Evolutionary conservation across 2,888 invertebrate genomes (phyloP).

Genomic region (Elysia crispata): DNA sequence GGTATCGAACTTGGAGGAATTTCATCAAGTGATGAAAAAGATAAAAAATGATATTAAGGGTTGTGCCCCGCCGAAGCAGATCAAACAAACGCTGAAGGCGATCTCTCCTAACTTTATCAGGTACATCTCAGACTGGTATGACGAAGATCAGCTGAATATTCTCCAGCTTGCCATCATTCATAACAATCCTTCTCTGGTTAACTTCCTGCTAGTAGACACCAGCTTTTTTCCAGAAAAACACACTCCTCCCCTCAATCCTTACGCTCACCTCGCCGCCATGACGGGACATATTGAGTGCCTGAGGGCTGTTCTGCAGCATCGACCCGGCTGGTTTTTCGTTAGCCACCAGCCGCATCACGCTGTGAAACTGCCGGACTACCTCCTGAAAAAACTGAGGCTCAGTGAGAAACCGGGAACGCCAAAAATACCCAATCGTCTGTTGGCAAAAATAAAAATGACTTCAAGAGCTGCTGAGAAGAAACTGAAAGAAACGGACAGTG

Average conservation of each 20-base stretch:
- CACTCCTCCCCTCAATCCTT: constrained; percentile 31
- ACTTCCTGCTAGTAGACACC: constrained; percentile 12
- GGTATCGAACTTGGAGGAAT: not conserved
- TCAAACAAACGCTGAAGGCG: not conserved
- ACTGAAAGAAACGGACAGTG: not conserved
- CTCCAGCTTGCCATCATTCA: constrained; percentile 40
- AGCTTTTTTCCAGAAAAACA: constrained; percentile 17
- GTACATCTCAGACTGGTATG: constrained; percentile 20
- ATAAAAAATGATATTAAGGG: not conserved
- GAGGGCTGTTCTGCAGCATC: constrained; percentile 10
- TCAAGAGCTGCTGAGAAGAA: constrained; percentile 28
- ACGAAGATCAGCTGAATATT: constrained; percentile 29
- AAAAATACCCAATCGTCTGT: too few relatives aligned
- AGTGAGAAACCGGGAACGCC: too few relatives aligned
- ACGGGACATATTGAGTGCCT: constrained; percentile 37
- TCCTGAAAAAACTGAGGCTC: not conserved
- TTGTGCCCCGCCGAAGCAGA: not conserved
- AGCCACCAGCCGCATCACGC: constrained; percentile 1
- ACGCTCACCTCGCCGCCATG: constrained; percentile 43
- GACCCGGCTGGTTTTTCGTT: constrained; percentile 33
- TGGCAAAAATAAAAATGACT: constrained; percentile 19
- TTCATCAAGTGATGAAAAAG: not conserved
- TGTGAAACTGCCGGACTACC: constrained; percentile 6
- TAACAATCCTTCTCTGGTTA: constrained; percentile 37
- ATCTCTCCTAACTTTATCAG: not conserved